Evolutionary conservation across 2,888 invertebrate genomes (phyloP), one percentile per base, ranked within the genome.

Genomic region (Cheilosia variabilis): DNA sequence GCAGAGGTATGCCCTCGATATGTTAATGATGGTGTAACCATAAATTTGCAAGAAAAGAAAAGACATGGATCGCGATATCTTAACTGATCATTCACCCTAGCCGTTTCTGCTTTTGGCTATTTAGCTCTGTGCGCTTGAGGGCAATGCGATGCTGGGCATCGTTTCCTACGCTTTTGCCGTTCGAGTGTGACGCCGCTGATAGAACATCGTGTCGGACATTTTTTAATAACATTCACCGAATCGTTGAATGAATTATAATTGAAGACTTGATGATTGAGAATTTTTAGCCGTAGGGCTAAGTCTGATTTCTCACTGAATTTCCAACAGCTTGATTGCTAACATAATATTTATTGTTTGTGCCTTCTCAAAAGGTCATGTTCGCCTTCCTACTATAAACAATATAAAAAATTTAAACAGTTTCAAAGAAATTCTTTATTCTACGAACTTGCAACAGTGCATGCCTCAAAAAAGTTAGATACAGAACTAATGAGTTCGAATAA

Each of bases 1-100:
- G 13, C 7, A 65, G n/a, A 22, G 52, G 31, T 9, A 24, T 34
- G 34, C 63, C 34, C 19, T 65, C n/a, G n/a, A 52, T 13, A 52
- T 52, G 31, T 31, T 58, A 19, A 58, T 13, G 45, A 43, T 27
- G 45, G 19, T 22, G 47, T 69, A 47, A 57, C 45, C 22, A 45
- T 57, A 45, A 13, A 37, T 65, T 6, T 50, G 34, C 31, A 47
- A n/a, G 27, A 53, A 72, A 52, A 52, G 13, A 50, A 50, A 52
- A 41, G 41, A 47, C 53, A 47, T 47, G 17, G 62, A 57, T 73
- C 66, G 66, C 53, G 62, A 69, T 62, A 71, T 68, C 83, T 83
- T 73, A 55, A 58, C 68, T 84, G 84, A 84, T 80, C 84, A 53
- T 84, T 84, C 69, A 84, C 84, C 84, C 47, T 62, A 55, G 43